Base-by-base conservation (phyloP, 2,797 vertebrate genomes). In the Scarus forsteni region DNA sequence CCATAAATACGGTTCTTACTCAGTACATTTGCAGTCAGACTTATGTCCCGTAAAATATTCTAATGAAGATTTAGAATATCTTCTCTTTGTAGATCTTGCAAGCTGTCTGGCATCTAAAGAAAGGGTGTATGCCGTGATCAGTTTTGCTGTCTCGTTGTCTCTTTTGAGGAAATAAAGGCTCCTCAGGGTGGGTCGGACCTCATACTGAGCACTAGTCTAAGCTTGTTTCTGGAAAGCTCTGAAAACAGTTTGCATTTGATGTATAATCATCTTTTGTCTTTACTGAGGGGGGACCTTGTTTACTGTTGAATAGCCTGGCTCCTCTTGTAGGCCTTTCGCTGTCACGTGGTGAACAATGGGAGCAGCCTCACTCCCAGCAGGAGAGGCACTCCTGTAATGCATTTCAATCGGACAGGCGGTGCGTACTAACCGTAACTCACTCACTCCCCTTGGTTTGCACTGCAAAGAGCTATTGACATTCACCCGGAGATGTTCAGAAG, bases 331-430 rank as follows among this genome's bases (percentile, higher is more conserved):
- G 51, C 73, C 65, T 85, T 77, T 85, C 75, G 82, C 76, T 81
- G 83, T 86, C 73, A 82, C 79, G 55, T 80, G 71, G 70, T 85
- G 83, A 92, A 92, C 91, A 92, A 93, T 88, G 84, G 87, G 80
- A 66, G 70, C 75, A 85, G 75, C 81, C 86, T 83, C 56, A 57
- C 81, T 85, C 86, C 75, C 85, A 84, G 85, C 67, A 83, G 86
- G 89, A 90, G 68, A 79, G 79, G 67, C 71, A 55, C 81, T 85
- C 74, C 85, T 89, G 80, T 90, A 88, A 92, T 89, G 91, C 91
- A 88, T 90, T 93, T 91, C 85, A 90, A 88, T 92, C 84, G 86
- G 80, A 83, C 77, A 53, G 75, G 71, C 79, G 77, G 77, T 55
- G 69, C 49, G 49, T 80, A 76, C 88, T 86, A 86, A 85, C 83